A percentile compares a stretch with the other conserved stretches of the same genome.
These are phyloP conservation scores for Manacus vitellinus DNA, from an alignment of 2,113 vertebrate genomes.

Conservation along the genomic window DNA sequence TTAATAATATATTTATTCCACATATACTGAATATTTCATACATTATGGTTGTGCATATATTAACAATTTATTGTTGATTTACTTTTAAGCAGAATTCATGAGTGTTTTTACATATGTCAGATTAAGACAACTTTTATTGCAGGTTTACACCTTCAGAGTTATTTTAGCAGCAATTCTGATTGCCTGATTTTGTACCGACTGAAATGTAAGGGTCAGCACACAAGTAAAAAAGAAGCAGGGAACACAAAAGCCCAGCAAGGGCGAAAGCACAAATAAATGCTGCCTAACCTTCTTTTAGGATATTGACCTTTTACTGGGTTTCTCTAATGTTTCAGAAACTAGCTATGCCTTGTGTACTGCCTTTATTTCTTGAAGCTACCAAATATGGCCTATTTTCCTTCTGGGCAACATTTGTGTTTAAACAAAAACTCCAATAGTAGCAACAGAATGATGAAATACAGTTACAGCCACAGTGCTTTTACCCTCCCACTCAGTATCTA, in stretches of 20 bases:
- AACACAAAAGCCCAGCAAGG: background rate
- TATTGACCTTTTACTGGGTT: background rate
- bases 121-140: background rate
- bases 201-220: background rate
- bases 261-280: background rate
- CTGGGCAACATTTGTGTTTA: background rate
- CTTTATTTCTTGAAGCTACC: background rate
- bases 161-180: background rate
- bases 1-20: background rate
- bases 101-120: background rate
- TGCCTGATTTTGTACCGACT: background rate
- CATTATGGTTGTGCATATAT: background rate
- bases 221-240: background rate
- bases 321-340: background rate
- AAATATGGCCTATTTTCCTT: background rate
- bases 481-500: background rate
- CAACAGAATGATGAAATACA: background rate
- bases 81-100: background rate
- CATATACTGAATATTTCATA: background rate
- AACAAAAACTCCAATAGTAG: background rate
- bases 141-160: background rate
- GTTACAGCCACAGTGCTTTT: background rate
- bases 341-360: background rate
- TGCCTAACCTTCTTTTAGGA: background rate
- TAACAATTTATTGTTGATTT: background rate